Conservation (phyloP, 2,888 invertebrate species). For the Furcula furcula region DNA sequence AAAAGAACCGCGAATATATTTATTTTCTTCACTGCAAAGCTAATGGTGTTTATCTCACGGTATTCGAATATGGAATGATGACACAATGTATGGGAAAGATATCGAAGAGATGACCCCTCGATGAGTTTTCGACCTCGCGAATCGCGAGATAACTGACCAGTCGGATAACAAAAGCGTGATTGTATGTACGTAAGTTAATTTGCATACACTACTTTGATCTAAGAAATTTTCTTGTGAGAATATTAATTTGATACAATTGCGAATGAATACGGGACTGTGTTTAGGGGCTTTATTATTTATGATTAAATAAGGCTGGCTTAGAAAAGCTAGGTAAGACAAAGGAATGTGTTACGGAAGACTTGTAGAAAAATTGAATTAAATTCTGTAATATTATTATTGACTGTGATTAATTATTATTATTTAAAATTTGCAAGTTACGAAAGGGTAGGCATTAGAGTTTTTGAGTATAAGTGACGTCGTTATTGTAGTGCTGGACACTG, state of each 20-base stretch:
- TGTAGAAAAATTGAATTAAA: too few species aligned
- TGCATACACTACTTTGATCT: slow-evolving; percentile 52
- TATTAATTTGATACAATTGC: slow-evolving; percentile 38
- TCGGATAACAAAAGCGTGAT: slow-evolving; percentile 48
- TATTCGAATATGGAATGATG: slow-evolving; percentile 59
- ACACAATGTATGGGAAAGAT: slow-evolving; percentile 58
- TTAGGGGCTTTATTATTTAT: background rate
- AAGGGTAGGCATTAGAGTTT: too few species aligned
- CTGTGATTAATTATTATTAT: too few species aligned
- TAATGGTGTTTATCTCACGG: slow-evolving; percentile 61
- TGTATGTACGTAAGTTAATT: slow-evolving; percentile 48
- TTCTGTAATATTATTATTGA: too few species aligned
- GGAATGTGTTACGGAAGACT: too few species aligned
- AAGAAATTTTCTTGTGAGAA: slow-evolving; percentile 42
- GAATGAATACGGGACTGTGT: slow-evolving; percentile 12
- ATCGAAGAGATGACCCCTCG: slow-evolving; percentile 72
- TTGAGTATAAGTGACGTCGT: too few species aligned
- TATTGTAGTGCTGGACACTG: too few species aligned
- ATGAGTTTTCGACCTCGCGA: slow-evolving; percentile 58
- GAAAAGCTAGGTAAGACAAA: background rate
- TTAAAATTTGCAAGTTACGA: too few species aligned
- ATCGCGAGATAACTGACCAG: slow-evolving; percentile 70
- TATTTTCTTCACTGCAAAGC: slow-evolving; percentile 4
- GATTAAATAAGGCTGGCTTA: background rate
- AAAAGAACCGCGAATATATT: too few species aligned